Base-by-base conservation (phyloP, 2,888 invertebrate genomes). In the Agrilus mali region DNA sequence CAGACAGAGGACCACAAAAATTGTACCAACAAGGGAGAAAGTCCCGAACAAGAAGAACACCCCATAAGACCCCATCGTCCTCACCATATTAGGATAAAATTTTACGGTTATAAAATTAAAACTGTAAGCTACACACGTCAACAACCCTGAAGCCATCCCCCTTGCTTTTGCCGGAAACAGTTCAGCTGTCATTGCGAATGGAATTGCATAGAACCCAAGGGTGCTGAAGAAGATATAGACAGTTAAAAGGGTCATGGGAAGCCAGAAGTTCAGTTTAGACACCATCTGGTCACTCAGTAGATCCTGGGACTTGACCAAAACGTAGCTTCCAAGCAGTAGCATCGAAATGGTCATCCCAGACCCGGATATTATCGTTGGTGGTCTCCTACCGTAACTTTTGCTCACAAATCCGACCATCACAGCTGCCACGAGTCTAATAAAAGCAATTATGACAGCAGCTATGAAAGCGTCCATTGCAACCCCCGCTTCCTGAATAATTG, bases 331-430 rank as follows among this genome's bases (percentile, higher is more conserved):
- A 22, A 78, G 53, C 2, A 59, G 50, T 4, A 71, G 51, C 70
- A 78, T 73, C 43, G 70, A 71, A 1, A 71, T n/a, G 0, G 69
- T 63, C 69, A 76, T 77, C 0, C 74, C 69, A 0, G 64, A 47
- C 1, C 80, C 78, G 1, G 78, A 79, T 32, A 72, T 46, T 5
- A 78, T 63, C 1, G 80, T 70, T 1, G 80, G 67, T 2, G 71
- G 65, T 38, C 77, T 59, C 38, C 80, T 61, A 0, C 82, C 82
- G 36, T 68, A 71, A 37, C 62, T 65, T 41, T 74, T 74, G 3
- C 74, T 73, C 2, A 69, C 52, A 8, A 58, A 61, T n/a, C 70
- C 66, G 0, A 71, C 65, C 12, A 68, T 40, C 10, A 71, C 46
- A 1, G 72, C 67, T 0, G 69, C 67, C 0, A 66, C 7, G 0